Conservation (phyloP, 2,797 vertebrate species). For the Mallotus villosus region DNA sequence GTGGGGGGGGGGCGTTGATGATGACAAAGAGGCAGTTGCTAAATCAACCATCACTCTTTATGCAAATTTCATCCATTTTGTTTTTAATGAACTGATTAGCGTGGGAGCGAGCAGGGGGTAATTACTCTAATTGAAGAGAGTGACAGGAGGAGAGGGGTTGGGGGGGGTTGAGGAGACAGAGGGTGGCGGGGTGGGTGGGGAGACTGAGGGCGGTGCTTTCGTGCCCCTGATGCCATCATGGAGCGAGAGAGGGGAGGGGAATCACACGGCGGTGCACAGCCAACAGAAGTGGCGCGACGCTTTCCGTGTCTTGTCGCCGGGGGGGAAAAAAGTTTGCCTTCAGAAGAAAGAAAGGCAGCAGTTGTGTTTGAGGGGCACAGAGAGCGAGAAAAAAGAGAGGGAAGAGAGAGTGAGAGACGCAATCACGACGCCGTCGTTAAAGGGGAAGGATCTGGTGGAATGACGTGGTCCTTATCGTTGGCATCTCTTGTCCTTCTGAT, state of each 20-base stretch:
- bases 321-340: slow-evolving; percentile 57
- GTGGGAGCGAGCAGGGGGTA: slow-evolving; percentile 75
- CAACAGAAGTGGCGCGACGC: slow-evolving; percentile 15
- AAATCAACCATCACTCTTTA: slow-evolving; percentile 76
- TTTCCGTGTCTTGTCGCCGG: slow-evolving; percentile 26
- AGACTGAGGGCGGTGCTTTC: slow-evolving; percentile 44
- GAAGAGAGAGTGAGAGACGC: slow-evolving; percentile 23
- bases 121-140: slow-evolving; percentile 81
- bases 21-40: slow-evolving; percentile 69
- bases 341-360: slow-evolving; percentile 53
- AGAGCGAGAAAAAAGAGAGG: slow-evolving; percentile 16
- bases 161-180: slow-evolving; percentile 55
- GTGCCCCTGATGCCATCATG: slow-evolving; percentile 56
- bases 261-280: no score
- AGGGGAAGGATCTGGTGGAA: slow-evolving; percentile 51
- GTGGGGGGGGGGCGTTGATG: slow-evolving; percentile 35
- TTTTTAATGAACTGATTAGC: slow-evolving; percentile 84
- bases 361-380: background rate
- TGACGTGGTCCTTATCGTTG: slow-evolving; percentile 56
- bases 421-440: slow-evolving; percentile 64
- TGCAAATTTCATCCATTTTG: slow-evolving; percentile 80
- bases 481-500: slow-evolving; percentile 66
- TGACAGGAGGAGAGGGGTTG: slow-evolving; percentile 70
- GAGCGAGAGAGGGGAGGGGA: slow-evolving; percentile 22
- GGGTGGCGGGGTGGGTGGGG: slow-evolving; percentile 51